These are phyloP conservation scores for Tachysurus vachellii DNA, from an alignment of 2,113 vertebrate species.

Conservation along the genomic window DNA sequence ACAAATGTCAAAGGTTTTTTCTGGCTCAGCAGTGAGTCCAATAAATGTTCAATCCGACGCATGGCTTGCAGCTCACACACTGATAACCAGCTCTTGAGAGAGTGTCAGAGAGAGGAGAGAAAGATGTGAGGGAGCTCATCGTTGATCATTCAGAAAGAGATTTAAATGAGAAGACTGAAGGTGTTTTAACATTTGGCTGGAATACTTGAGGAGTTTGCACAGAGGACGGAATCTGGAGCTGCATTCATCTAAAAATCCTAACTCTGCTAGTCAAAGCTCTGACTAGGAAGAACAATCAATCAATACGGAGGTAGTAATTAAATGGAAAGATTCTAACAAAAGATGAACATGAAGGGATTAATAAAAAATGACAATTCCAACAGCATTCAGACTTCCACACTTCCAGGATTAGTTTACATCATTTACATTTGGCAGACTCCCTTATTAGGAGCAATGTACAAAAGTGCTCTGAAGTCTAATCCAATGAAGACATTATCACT, in stretches of 20 bases:
- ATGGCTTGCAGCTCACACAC: background rate
- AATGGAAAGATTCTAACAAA: background rate
- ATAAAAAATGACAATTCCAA: background rate
- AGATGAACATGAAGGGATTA: background rate
- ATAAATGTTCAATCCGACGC: conserved; percentile 18
- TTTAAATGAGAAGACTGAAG: background rate
- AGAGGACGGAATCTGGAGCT: background rate
- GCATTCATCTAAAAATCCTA: background rate
- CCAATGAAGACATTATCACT: too few relatives aligned
- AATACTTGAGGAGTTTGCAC: background rate
- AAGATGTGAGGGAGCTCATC: background rate
- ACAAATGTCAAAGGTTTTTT: conserved; percentile 37
- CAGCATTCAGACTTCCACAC: background rate
- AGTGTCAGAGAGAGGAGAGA: background rate
- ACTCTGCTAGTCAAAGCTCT: background rate
- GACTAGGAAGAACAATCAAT: too few relatives aligned
- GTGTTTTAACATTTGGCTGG: background rate
- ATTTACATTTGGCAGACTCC: too few relatives aligned
- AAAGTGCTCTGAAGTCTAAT: too few relatives aligned
- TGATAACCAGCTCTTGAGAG: background rate
- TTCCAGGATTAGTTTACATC: background rate
- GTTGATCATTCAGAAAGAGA: background rate
- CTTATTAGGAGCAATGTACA: too few relatives aligned
- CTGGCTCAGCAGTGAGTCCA: conserved; percentile 25
- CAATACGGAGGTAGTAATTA: background rate